Evolutionary conservation across 30 jellyfish, hydroid and myxozoan species (phyloP), one percentile per base, ranked within the genome.

Genomic region (Cassiopea xamachana): DNA sequence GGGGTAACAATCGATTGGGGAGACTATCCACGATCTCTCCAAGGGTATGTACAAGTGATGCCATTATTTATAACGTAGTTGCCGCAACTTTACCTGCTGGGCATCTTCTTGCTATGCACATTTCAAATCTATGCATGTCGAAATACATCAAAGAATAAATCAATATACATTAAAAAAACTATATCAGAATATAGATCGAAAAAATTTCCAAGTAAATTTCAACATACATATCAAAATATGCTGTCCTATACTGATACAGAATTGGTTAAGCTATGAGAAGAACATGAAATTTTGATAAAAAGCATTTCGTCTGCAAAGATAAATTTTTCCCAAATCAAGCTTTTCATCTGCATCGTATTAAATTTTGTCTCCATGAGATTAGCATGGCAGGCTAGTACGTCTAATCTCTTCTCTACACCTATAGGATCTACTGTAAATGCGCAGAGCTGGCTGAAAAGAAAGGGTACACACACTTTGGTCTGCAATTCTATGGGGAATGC

Each of bases 401-500:
- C 0, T 27, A 27, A 27, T 27, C 39, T 27, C 39, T 27, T 27
- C 39, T 27, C 39, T 27, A 27, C 39, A 55, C 5, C 58, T 48
- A 50, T 81, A 95, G 99, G 50, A 89, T 95, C 45, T 97, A 97
- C 92, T 95, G 99, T 89, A 81, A 75, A 73, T 95, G 99, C 82
- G 98, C 97, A 9, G 94, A 77, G 15, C 55, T 89, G 73, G 72
- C 97, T 0, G 92, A 91, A 48, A 71, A 71, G 43, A 48, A 55
- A 76, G 97, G 97, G 8, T 78, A 74, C 87, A 16, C 91, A 13
- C 89, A 81, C 60, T 95, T 95, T 72, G 99, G 99, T 7, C 86
- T 95, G 75, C 99, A 95, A 81, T 95, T 91, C 81, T 91, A 90
- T 89, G 99, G 99, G 39, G 99, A 95, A 88, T 95, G 99, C 89